Evolutionary conservation across 2,797 vertebrate species (phyloP).

Genomic region (Smutsia temminckii): DNA sequence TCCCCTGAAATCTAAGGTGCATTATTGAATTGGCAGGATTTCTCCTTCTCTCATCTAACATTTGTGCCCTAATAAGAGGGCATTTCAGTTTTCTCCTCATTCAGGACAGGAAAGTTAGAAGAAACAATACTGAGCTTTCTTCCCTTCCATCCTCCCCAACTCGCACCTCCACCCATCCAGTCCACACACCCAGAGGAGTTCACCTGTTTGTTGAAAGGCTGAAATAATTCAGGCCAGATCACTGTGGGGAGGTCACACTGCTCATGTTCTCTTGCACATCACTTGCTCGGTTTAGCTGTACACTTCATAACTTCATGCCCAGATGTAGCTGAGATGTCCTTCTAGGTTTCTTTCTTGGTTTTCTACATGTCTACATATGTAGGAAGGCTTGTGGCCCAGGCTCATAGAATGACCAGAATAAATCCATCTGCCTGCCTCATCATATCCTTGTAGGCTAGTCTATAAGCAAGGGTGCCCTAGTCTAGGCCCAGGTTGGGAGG

Average conservation of each 20-base stretch:
- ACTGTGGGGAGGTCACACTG: neutral
- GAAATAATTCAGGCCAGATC: neutral
- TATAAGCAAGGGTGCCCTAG: neutral
- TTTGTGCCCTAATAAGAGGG: neutral
- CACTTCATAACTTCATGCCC: neutral
- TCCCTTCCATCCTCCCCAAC: neutral
- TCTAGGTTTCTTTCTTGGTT: neutral
- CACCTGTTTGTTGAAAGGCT: neutral
- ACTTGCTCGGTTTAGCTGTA: neutral
- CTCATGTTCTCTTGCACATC: fast-evolving
- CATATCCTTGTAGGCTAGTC: neutral
- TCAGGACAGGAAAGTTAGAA: neutral
- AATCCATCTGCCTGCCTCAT: neutral
- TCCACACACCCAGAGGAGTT: neutral
- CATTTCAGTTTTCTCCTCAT: neutral
- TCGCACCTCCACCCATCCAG: neutral
- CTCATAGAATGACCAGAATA: neutral
- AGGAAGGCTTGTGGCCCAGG: neutral
- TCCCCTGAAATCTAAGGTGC: neutral
- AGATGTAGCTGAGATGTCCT: neutral
- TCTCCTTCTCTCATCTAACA: neutral
- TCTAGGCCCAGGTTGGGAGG: neutral
- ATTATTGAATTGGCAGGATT: neutral
- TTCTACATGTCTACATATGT: neutral
- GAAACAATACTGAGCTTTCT: neutral